These are phyloP conservation scores for Willowsia nigromaculata DNA, from an alignment of 2,888 invertebrate genomes.

Conservation along the genomic window DNA sequence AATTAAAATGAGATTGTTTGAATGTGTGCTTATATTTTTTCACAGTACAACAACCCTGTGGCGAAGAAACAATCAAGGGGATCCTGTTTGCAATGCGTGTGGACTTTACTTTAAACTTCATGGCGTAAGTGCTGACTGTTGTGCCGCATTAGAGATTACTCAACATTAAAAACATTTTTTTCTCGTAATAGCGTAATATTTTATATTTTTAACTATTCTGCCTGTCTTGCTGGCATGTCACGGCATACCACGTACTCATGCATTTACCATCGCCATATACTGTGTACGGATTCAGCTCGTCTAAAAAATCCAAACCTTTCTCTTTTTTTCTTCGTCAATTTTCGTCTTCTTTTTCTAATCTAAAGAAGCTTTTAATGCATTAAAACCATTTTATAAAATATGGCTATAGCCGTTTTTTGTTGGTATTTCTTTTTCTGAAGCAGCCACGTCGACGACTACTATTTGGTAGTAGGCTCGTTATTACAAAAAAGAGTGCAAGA, in stretches of 20 bases:
- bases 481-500: neutral
- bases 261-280: neutral
- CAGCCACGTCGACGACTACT: neutral
- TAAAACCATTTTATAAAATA: conserved; percentile 26
- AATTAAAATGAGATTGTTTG: neutral
- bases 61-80: conserved; percentile 83
- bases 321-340: conserved; percentile 2
- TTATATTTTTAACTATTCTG: neutral
- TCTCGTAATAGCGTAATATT: neutral
- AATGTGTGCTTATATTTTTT: neutral
- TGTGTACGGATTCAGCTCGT: neutral
- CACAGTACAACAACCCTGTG: conserved; percentile 80
- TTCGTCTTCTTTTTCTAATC: conserved; percentile 15
- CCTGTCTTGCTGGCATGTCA: neutral
- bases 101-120: conserved; percentile 93
- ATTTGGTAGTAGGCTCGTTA: neutral
- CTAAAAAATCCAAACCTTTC: neutral
- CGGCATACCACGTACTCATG: neutral
- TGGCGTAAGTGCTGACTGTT: conserved; percentile 84
- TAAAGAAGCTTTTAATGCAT: conserved; percentile 38
- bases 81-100: conserved; percentile 86
- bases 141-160: neutral
- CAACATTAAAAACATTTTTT: neutral
- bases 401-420: neutral
- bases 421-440: neutral